phyloP scores from a whole-genome alignment of 2,797 vertebrate species.

The Synanceia verrucosa region DNA sequence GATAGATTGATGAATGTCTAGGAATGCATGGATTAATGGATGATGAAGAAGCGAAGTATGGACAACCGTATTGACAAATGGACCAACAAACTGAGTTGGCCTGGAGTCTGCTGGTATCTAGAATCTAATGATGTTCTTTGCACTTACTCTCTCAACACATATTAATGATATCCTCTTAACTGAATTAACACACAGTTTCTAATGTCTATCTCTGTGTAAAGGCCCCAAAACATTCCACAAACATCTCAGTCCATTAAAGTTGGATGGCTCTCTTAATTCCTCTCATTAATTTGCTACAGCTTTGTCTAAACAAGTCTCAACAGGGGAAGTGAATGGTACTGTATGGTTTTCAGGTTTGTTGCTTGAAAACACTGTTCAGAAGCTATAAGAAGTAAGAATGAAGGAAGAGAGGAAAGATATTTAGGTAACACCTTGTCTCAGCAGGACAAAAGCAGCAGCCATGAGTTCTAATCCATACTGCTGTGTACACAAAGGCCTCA shows the following conservation, averaged over 20 bases:
- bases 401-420: not conserved
- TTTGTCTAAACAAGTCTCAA: not conserved
- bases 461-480: constrained; percentile 2
- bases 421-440: constrained; percentile 1
- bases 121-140: not conserved
- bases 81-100: constrained; percentile 8
- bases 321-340: not conserved
- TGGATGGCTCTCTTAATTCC: not conserved
- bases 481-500: not conserved
- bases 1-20: constrained; percentile 23
- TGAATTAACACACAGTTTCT: constrained; percentile 8
- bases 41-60: constrained; percentile 3
- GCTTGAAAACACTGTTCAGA: not conserved
- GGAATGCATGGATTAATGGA: constrained; percentile 28
- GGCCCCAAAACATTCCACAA: not conserved
- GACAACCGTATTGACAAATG: constrained; percentile 13
- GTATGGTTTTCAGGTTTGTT: not conserved
- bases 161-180: not conserved
- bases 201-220: not conserved
- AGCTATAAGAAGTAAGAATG: not conserved
- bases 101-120: not conserved
- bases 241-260: constrained; percentile 8
- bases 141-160: not conserved
- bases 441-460: constrained; percentile 26
- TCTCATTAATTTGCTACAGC: not conserved